Evolutionary conservation across 2,888 invertebrate species (phyloP), one percentile per base, ranked within the genome.

Genomic region (Agonopterix arenella): DNA sequence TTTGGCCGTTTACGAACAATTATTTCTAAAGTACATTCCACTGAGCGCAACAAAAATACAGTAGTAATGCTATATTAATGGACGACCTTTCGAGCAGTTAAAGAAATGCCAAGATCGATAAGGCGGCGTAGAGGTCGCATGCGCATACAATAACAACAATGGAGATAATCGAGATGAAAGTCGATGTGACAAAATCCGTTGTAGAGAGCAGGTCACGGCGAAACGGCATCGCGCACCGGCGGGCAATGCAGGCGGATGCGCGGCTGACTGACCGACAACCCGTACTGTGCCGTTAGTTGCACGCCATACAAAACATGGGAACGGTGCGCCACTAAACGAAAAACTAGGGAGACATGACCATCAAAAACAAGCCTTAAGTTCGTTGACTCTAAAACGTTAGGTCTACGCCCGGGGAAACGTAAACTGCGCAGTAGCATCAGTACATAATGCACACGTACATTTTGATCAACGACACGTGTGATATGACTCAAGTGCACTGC

Each of bases 401-500:
- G 58, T 58, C 58, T 56, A 50, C 55, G 59, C 46, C 55, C 62
- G 50, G 52, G 55, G 56, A 47, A 54, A 50, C 41, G 51, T 47
- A 53, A 56, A 56, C 54, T 54, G 59, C 58, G 58, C 54, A 58
- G 48, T 45, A 13, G 48, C 51, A 58, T 4, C 47, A 49, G 49
- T 47, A 47, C 44, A 36, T 16, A 45, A 11, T 44, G 13, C 38
- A 16, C 28, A 16, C 36, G 37, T 48, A 38, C 50, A 38, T 70
- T 70, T 68, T 68, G 64, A 75, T 76, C 70, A 67, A 63, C 60
- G 64, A 65, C 62, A 69, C 65, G 65, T 62, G 64, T 62, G 63
- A 68, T 71, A 63, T 67, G 67, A 68, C 62, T 72, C 70, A 73
- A 80, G 76, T 73, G 68, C 75, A 73, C 57, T 68, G 79, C 68